Conservation (phyloP, 2,113 vertebrate species). For the Columbina picui region DNA sequence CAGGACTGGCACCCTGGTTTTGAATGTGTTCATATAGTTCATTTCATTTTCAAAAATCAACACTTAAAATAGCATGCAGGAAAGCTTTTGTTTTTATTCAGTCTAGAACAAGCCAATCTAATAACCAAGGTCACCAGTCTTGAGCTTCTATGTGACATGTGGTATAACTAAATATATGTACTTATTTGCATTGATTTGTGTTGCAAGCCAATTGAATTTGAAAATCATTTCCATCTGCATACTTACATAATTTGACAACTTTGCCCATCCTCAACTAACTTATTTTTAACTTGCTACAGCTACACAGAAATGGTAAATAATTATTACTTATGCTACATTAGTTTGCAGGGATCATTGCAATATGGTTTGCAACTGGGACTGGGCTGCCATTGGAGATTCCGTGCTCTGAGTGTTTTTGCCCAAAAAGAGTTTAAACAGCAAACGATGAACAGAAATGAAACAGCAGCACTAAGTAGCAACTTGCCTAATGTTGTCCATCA, state of each 20-base stretch:
- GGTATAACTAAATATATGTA: conserved; percentile 26
- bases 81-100: background rate
- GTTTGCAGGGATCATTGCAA: background rate
- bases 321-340: background rate
- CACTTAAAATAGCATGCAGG: background rate
- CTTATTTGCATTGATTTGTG: conserved; percentile 12
- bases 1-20: background rate
- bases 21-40: background rate
- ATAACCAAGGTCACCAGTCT: conserved; percentile 1
- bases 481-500: background rate
- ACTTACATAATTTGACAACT: conserved; percentile 44
- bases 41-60: background rate
- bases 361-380: background rate
- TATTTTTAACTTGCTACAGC: conserved; percentile 14
- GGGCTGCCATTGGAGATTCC: background rate
- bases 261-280: background rate
- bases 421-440: background rate
- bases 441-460: background rate
- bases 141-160: background rate
- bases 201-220: conserved; percentile 35
- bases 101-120: background rate
- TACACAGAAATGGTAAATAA: background rate
- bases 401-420: background rate
- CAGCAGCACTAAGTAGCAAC: background rate
- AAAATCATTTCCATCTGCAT: conserved; percentile 28